phyloP scores from a whole-genome alignment of 1,140 invertebrate species.

The Tribolium madens region DNA sequence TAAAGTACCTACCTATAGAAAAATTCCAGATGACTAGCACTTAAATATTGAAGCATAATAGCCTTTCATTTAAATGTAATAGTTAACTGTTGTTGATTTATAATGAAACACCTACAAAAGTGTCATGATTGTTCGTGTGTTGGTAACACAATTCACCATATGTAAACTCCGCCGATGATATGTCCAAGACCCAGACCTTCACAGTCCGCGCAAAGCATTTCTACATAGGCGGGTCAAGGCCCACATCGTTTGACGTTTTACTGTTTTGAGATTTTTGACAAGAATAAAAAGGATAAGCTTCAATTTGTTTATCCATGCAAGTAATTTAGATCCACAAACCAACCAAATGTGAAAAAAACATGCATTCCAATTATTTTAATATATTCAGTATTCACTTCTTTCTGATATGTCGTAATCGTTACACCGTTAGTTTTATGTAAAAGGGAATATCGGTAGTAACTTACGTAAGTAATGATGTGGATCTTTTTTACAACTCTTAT shows the following conservation, averaged over 20 bases:
- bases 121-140: not conserved
- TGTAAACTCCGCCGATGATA: not conserved
- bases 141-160: constrained; percentile 14
- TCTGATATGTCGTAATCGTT: not conserved
- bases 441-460: not conserved
- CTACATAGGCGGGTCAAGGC: not conserved
- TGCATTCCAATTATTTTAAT: not conserved
- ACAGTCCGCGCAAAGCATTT: not conserved
- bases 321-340: not conserved
- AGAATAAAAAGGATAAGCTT: not conserved
- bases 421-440: constrained; percentile 10
- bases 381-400: not conserved
- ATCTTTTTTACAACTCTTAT: constrained; percentile 1
- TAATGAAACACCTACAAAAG: constrained; percentile 7
- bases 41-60: constrained; percentile 3
- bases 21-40: not conserved
- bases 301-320: not conserved
- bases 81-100: constrained; percentile 19
- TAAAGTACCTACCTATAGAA: not conserved
- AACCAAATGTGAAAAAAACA: not conserved
- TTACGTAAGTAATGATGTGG: not conserved
- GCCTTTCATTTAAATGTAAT: not conserved
- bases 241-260: not conserved
- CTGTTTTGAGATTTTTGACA: not conserved
- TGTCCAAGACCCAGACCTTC: not conserved